These are phyloP conservation scores for Dicentrarchus labrax DNA, from an alignment of 2,113 vertebrate genomes.

Conservation along the genomic window DNA sequence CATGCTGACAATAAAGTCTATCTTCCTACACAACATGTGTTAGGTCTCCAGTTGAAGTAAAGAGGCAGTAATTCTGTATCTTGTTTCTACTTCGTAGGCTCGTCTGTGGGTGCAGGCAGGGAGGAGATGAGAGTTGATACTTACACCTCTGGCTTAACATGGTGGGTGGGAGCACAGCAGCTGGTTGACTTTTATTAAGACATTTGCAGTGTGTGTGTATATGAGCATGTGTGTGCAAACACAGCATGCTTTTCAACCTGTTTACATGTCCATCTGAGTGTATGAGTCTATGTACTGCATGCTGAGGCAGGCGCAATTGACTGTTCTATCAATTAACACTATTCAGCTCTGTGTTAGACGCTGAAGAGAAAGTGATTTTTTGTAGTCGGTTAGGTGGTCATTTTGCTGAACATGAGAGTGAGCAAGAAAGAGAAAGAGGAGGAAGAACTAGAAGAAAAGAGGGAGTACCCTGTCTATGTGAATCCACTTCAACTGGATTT, in stretches of 20 bases:
- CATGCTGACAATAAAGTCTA: conserved; percentile 74
- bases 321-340: conserved; percentile 56
- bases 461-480: conserved; percentile 58
- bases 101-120: conserved; percentile 71
- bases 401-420: conserved; percentile 54
- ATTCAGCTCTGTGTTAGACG: conserved; percentile 25
- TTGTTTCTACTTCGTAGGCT: conserved; percentile 74
- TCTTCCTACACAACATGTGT: conserved; percentile 80
- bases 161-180: conserved; percentile 74
- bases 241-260: conserved; percentile 8
- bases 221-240: neutral
- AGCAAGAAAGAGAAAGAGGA: conserved; percentile 30
- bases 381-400: conserved; percentile 39
- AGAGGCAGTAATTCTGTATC: conserved; percentile 76
- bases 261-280: conserved; percentile 16
- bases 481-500: conserved; percentile 79
- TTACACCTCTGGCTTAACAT: conserved; percentile 70
- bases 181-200: conserved; percentile 76
- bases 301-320: conserved; percentile 5
- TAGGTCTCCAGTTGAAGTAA: conserved; percentile 74
- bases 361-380: conserved; percentile 33
- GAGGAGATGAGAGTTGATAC: conserved; percentile 73
- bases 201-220: conserved; percentile 29
- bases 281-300: neutral
- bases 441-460: conserved; percentile 46